Evolutionary conservation across 2,797 vertebrate species (phyloP), one percentile per base, ranked within the genome.

Genomic region (Platalea minor): DNA sequence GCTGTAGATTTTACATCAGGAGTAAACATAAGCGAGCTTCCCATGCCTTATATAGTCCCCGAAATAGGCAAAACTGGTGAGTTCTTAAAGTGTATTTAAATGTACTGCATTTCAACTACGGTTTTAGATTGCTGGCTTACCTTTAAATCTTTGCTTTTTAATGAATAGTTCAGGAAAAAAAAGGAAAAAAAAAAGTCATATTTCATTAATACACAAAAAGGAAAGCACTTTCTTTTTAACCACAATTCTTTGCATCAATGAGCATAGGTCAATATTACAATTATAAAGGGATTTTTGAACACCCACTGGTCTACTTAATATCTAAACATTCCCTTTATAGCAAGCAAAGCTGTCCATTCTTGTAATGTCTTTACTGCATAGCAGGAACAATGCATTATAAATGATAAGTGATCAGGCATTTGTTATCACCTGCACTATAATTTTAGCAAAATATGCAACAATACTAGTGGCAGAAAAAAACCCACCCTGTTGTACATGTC

Each of bases 381-480:
- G 83, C 48, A 85, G 81, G 70, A 93, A 94, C 65, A 94, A 90
- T 96, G 61, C 23, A 85, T 95, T 94, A 76, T 91, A 97, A 97
- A 93, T 94, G 24, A 93, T 94, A 85, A 92, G 69, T 88, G 92
- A 92, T 95, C 80, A 53, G 80, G 68, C 79, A 95, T 97, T 93
- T 97, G 81, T 92, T 89, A 95, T 96, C 59, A 48, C 92, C 89
- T 93, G 79, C 88, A 95, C 73, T 93, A 87, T 95, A 94, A 97
- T 97, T 96, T 96, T 91, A 95, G 60, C 85, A 97, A 93, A 95
- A 96, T 97, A 96, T 87, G 65, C 63, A 96, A 91, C 88, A 81
- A 77, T 96, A 90, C 51, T 92, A 82, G 84, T 94, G 95, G 84
- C 92, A 97, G 96, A 72, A 97, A 78, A 95, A 91, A 91, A 29